Base-by-base conservation (phyloP, 1,140 invertebrate species). In the Anadara kagoshimensis region DNA sequence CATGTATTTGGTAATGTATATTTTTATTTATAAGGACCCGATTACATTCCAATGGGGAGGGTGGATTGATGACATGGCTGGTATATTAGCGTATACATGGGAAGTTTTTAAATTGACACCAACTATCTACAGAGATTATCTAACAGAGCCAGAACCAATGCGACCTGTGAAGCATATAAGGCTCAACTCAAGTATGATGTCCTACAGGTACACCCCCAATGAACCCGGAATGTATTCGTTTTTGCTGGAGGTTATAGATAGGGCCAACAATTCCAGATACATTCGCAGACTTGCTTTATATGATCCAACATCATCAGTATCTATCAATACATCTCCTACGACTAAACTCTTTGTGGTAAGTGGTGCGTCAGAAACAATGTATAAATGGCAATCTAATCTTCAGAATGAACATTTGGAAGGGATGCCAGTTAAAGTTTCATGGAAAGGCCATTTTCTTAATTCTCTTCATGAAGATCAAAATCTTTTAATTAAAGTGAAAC, bases 261-360 rank as follows among this genome's bases (percentile, higher is more conserved):
- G 12, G 22, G 80, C 80, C 20, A 82, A 82, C 43, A 82, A 82
- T 29, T 73, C 76, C 22, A 41, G 24, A 10, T 82, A 71, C 44
- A 56, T 67, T n/a, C 36, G 80, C 5, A 67, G 76, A 3, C 64
- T 82, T 11, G 54, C 64, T n/a, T 63, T 82, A 20, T 82, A 76
- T 54, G 80, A 82, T 22, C 76, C 75, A 8, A 41, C 36, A 1
- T 80, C 78, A 11, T 43, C 12, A 8, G 67, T 80, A 4, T 53
- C 75, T 10, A 36, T 69, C 0, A 57, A 80, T 26, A 44, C 18
- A 7, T 14, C 24, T 11, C 47, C 20, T n/a, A 22, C 7, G 3
- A 29, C 7, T 2, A 53, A 53, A 36, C n/a, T 64, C 0, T 64
- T 16, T n/a, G 62, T 64, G 5, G 7, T 24, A n/a, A 53, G 45